Conservation (phyloP, 1,140 invertebrate species). For the Vanessa tameamea region DNA sequence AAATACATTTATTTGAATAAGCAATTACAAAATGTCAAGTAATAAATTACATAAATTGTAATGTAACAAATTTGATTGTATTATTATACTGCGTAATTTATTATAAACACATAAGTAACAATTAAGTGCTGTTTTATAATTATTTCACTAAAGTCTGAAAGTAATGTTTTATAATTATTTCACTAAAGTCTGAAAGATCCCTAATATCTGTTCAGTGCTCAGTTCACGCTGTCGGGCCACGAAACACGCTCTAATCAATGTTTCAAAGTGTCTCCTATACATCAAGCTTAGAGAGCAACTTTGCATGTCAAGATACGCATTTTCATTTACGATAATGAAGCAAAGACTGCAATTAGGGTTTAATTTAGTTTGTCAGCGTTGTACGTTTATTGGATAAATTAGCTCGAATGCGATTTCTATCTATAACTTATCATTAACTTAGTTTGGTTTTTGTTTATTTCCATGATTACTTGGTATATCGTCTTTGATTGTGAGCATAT, state of each 20-base stretch:
- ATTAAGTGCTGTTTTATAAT: not conserved
- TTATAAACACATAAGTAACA: no score
- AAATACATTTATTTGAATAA: no score
- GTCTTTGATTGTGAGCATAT: no score
- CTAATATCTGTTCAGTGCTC: slow-evolving; percentile 18
- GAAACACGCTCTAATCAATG: slow-evolving; percentile 42
- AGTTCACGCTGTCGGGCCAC: slow-evolving; percentile 16
- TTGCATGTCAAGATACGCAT: slow-evolving; percentile 25
- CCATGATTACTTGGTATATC: no score
- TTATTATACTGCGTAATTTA: no score
- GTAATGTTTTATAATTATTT: not conserved
- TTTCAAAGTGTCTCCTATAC: slow-evolving; percentile 25
- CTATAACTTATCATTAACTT: no score
- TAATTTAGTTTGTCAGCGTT: slow-evolving; percentile 20
- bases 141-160: slow-evolving; percentile 2
- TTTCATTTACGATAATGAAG: slow-evolving; percentile 40
- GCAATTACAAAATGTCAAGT: no score
- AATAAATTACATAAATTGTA: no score
- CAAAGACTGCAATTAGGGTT: slow-evolving; percentile 27
- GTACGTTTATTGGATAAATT: not conserved
- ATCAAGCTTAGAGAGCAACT: slow-evolving; percentile 9
- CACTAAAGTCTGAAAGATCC: slow-evolving; percentile 9
- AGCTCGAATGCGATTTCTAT: not conserved
- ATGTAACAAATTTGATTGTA: no score
- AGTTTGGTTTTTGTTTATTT: no score